Percentiles rank a stretch among this genome's conserved stretches.
Evolutionary conservation across 2,113 vertebrate species (phyloP).

Genomic region (Perca fluviatilis): DNA sequence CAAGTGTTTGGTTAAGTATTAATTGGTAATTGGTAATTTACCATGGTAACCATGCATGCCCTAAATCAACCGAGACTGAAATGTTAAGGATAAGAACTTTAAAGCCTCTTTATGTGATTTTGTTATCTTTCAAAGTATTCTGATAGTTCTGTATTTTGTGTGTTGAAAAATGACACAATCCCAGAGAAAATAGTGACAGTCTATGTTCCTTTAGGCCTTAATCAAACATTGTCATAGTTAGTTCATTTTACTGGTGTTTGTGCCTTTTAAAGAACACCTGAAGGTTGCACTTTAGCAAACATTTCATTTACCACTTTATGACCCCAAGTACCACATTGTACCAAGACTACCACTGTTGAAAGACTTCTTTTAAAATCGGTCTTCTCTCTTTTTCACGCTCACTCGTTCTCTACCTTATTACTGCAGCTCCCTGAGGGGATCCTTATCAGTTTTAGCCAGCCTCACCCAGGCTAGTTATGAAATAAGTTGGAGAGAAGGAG

Average conservation of each 20-base stretch:
- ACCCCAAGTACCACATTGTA: neutral
- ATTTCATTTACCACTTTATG: neutral
- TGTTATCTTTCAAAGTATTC: no score
- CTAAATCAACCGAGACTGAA: no score
- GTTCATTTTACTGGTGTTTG: neutral
- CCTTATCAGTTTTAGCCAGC: slow-evolving; percentile 44
- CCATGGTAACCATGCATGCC: no score
- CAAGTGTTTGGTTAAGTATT: no score
- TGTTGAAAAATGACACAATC: no score
- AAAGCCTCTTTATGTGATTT: no score
- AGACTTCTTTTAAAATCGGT: neutral
- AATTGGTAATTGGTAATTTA: no score
- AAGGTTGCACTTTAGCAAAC: neutral
- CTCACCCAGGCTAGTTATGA: slow-evolving; percentile 13
- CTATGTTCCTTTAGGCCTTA: no score
- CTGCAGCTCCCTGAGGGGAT: slow-evolving; percentile 29
- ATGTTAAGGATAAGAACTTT: no score
- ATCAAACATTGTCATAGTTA: no score
- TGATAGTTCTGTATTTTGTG: no score
- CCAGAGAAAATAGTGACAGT: no score
- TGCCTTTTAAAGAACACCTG: neutral
- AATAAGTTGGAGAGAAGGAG: slow-evolving; percentile 7
- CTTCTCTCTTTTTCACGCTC: slow-evolving; percentile 16
- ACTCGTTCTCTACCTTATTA: slow-evolving; percentile 45
- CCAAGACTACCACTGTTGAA: slow-evolving; percentile 1